Evolutionary conservation across 2,113 vertebrate genomes (phyloP), one percentile per base, ranked within the genome.

Genomic region (Percina caprodes): DNA sequence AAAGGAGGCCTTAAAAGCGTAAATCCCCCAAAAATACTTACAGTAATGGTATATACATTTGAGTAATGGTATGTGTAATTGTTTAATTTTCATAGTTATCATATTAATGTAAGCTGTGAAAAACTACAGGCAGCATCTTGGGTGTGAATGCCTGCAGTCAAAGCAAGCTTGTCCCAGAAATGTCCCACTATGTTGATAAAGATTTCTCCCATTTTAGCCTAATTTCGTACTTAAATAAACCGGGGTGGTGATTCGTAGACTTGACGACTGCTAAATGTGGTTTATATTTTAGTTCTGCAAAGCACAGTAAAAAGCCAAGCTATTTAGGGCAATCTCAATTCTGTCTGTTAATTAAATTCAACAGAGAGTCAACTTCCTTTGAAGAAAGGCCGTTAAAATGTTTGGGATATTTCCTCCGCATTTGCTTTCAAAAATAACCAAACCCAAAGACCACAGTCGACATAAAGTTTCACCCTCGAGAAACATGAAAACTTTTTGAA

Each of bases 301-400:
- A 87, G 85, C 80, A 6, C 88, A 76, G 77, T 86, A 88, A 90
- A 88, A 90, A 84, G 80, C 85, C 82, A 35, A 83, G 87, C 91
- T 92, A 91, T 93, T 94, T 88, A 89, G 83, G 83, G 80, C 82
- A 89, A 92, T 94, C 90, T 92, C 86, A 62, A 80, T 89, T 87
- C 75, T 91, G 88, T 92, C 88, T 90, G 81, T 93, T 94, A 93
- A 95, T 94, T 94, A 95, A 92, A 93, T 91, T 92, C 89, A 91
- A 89, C 93, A 88, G 85, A 85, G 89, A 87, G 82, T 65, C 23
- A 59, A 88, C 82, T 71, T 88, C 69, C 91, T 95, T 95, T 94
- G 93, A 95, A 94, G 92, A 82, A 14, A 72, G 86, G 63, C 92
- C 60, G 85, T 94, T 93, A 94, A 94, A 94, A 93, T 93, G 89